These are phyloP conservation scores for Sebastes miniatus DNA, from an alignment of 2,797 vertebrate genomes.

Conservation along the genomic window DNA sequence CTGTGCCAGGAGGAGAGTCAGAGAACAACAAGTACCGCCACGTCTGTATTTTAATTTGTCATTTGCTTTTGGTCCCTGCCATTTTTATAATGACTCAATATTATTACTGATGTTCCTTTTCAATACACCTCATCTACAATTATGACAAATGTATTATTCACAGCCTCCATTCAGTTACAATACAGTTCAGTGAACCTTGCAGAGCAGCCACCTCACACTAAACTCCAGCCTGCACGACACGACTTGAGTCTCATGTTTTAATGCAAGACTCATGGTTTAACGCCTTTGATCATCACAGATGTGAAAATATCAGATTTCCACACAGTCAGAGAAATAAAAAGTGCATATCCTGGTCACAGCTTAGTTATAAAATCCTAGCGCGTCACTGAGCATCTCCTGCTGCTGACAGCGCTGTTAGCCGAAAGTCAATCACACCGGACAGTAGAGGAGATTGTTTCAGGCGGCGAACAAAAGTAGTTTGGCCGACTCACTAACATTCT, in stretches of 20 bases:
- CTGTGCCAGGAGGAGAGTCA: conserved; percentile 12
- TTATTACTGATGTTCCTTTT: neutral
- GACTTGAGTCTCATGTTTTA: neutral
- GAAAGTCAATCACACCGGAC: neutral
- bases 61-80: neutral
- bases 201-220: neutral
- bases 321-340: neutral
- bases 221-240: neutral
- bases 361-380: neutral
- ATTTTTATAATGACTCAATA: neutral
- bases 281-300: neutral
- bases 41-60: conserved; percentile 4
- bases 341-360: neutral
- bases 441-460: neutral
- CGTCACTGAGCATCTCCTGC: neutral
- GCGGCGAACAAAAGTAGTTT: neutral
- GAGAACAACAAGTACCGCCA: conserved; percentile 27
- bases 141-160: neutral
- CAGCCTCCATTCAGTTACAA: neutral
- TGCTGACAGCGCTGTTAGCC: neutral
- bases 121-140: neutral
- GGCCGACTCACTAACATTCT: no score
- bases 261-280: neutral
- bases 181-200: neutral
- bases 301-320: neutral